Base-by-base conservation (phyloP, 2,888 invertebrate genomes). In the Dioctria linearis region DNA sequence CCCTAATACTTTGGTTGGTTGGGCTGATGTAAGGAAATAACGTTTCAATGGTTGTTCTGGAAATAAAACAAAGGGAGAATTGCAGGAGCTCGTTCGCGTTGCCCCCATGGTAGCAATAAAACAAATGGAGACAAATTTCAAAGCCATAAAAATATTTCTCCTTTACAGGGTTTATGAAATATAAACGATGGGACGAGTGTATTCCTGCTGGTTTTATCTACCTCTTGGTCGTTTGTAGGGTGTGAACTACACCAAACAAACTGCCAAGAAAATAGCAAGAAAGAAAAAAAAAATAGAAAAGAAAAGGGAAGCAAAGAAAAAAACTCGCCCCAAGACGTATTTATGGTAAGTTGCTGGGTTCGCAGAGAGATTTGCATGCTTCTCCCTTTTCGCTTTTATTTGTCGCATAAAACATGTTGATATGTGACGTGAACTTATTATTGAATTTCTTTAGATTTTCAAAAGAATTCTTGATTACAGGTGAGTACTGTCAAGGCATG, bases 121-220 rank as follows among this genome's bases (percentile, higher is more conserved):
- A 71, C 71, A 71, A 71, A 71, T 71, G 71, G 71, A 71, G 71
- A 71, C 71, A 71, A 71, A 71, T 71, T 71, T 71, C 71, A 71
- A 71, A 71, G 71, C 71, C 71, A 71, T 71, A 71, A 71, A 71
- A 71, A 71, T 71, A 71, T 71, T 71, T 71, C 71, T 71, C 54
- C 42, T 71, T 71, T 42, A 37, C 40, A n/a, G 71, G 42, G 71
- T 40, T 71, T 71, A 71, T 71, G 71, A 71, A 71, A 71, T 54
- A 71, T 71, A 71, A 71, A 71, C 71, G 71, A 71, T 71, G 42
- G 71, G 71, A 71, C 71, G 71, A 57, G 54, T 71, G 54, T 71
- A 71, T 54, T 39, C 71, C 71, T 71, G 71, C 71, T 54, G 71
- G 11, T 71, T 71, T 71, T 71, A 71, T 71, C 54, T 71, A 71